Evolutionary conservation across 2,888 invertebrate species (phyloP), one percentile per base, ranked within the genome.

Genomic region (Cephus nigrinus): DNA sequence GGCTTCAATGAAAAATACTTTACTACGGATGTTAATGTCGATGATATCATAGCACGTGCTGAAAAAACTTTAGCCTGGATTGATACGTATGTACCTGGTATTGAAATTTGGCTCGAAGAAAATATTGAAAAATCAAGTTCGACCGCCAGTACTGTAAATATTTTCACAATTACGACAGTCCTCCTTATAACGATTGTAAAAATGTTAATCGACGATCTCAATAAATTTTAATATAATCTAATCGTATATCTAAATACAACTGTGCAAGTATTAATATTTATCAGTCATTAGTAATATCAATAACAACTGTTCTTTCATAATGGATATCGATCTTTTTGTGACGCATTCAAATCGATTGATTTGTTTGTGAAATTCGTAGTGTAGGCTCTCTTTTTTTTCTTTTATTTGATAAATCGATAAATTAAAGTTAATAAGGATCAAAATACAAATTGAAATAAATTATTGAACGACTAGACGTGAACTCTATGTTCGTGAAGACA

Each of bases 41-140:
- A 55, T 23, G 23, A 55, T 55, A 23, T 55, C 0, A 23, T 55
- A 15, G 23, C 55, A 23, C 55, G 55, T 34, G 82, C 86, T 1
- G 71, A 76, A 33, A 77, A 79, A 23, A 86, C 83, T 30, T 69
- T 87, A 15, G 69, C 75, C 12, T 89, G 89, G 90, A 83, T 87
- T n/a, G 34, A 80, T 30, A 81, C 55, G 35, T 83, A 84, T 55
- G 55, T 23, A 23, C 55, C 55, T 23, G 23, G 1, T 55, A 55
- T 55, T 23, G 55, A 23, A 9, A 55, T 55, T 55, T 55, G 55
- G 55, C 55, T 55, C 23, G 55, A 55, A 9, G 55, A 55, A 55
- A 23, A 55, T 55, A 23, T 23, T 55, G 55, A 55, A 2, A 5
- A 9, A 55, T 55, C 55, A 5, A 9, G 55, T 23, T 55, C 55